A percentile compares a stretch with the other conserved stretches of the same genome.
Conservation (phyloP, 2,888 invertebrate genomes). For the Drepanosiphum platanoidis region DNA sequence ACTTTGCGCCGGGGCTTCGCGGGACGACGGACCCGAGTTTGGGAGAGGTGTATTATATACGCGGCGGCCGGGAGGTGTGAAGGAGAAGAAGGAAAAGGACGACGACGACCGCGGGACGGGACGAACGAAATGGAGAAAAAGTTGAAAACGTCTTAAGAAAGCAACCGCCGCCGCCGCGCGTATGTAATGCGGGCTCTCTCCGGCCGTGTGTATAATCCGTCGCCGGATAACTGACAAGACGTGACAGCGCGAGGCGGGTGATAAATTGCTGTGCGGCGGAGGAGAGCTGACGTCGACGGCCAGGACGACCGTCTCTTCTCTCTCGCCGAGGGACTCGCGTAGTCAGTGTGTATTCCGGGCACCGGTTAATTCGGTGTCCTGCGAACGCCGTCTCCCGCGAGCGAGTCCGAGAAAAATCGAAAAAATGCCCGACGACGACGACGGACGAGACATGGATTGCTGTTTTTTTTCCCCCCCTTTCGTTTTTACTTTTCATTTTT, state of each 20-base stretch:
- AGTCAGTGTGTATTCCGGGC: too few species aligned
- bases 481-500: neutral
- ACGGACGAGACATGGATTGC: neutral
- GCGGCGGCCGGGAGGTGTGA: conserved; percentile 43
- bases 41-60: neutral
- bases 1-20: neutral
- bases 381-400: neutral
- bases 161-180: neutral
- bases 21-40: neutral
- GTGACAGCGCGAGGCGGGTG: conserved; percentile 50
- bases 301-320: neutral
- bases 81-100: conserved; percentile 63
- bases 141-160: conserved; percentile 48
- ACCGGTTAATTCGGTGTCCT: neutral
- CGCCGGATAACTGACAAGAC: conserved; percentile 58
- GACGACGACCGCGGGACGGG: conserved; percentile 54
- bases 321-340: neutral
- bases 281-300: neutral
- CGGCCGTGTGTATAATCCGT: conserved; percentile 50
- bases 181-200: conserved; percentile 36
- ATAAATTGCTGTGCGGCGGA: conserved; percentile 21
- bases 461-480: neutral
- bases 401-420: neutral
- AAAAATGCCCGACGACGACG: neutral
- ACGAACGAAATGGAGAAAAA: conserved; percentile 33